These are phyloP conservation scores for Pachyseris speciosa DNA, from an alignment of 64 coral and sea anemone genomes.

Conservation along the genomic window DNA sequence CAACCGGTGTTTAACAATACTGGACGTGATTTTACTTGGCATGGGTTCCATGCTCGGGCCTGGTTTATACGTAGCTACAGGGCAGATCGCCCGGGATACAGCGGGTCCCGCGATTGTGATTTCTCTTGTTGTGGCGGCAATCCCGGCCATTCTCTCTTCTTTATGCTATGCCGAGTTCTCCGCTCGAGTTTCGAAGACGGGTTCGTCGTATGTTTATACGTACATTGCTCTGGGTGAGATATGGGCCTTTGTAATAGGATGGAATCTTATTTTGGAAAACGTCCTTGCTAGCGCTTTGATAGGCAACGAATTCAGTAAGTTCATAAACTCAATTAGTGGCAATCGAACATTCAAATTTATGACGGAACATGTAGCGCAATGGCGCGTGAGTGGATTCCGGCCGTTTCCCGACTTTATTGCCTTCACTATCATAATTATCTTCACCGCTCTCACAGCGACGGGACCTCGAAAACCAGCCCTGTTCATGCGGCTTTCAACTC, in stretches of 20 bases:
- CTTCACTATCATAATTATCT: constrained; percentile 54
- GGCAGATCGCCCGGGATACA: constrained; percentile 85
- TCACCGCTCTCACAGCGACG: constrained; percentile 49
- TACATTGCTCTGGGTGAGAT: constrained; percentile 86
- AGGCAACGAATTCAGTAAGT: constrained; percentile 75
- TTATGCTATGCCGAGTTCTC: constrained; percentile 90
- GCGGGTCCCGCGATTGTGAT: constrained; percentile 89
- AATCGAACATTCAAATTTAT: constrained; percentile 51
- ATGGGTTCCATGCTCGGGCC: constrained; percentile 88
- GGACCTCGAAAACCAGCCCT: constrained; percentile 67
- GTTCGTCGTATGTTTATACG: constrained; percentile 84
- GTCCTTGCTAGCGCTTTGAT: constrained; percentile 77
- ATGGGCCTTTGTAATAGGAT: constrained; percentile 90
- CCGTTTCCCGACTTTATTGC: constrained; percentile 79
- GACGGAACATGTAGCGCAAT: constrained; percentile 56
- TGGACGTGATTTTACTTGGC: constrained; percentile 81
- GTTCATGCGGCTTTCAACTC: constrained; percentile 70
- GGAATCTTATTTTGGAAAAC: constrained; percentile 92
- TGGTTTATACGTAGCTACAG: constrained; percentile 89
- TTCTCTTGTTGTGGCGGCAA: constrained; percentile 78
- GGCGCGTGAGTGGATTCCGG: constrained; percentile 61
- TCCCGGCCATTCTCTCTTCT: constrained; percentile 81
- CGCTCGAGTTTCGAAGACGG: constrained; percentile 81
- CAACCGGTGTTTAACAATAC: constrained; percentile 69
- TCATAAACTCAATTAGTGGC: constrained; percentile 68